phyloP scores from a whole-genome alignment of 2,113 vertebrate genomes.

The Lampris megalopsis region DNA sequence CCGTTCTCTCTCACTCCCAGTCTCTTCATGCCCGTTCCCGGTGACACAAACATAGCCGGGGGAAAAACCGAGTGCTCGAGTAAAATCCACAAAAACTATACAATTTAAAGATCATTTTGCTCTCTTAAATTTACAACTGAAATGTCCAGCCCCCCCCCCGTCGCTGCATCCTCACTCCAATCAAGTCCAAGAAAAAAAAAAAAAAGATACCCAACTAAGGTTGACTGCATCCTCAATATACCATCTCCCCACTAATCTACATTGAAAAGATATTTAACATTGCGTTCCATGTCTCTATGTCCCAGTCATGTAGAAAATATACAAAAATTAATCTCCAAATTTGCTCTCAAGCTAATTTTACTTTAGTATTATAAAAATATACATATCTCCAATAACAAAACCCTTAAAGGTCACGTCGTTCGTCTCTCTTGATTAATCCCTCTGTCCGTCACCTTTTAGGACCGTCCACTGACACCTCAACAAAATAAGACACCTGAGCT shows the following conservation, averaged over 20 bases:
- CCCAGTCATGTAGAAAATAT: conserved; percentile 83
- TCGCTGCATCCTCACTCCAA: conserved; percentile 62
- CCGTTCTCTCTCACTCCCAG: conserved; percentile 33
- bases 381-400: conserved; percentile 85
- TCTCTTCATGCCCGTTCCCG: conserved; percentile 55
- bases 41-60: conserved; percentile 60
- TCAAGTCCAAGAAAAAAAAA: conserved; percentile 25
- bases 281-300: conserved; percentile 53
- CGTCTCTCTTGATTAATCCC: conserved; percentile 76
- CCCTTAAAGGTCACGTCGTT: conserved; percentile 80
- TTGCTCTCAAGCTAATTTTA: conserved; percentile 76
- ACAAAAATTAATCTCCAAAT: conserved; percentile 83
- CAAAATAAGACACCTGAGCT: conserved; percentile 81
- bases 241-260: conserved; percentile 56
- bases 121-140: conserved; percentile 78
- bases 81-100: conserved; percentile 80
- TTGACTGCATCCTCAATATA: conserved; percentile 63
- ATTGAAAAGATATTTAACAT: conserved; percentile 72
- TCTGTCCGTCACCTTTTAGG: conserved; percentile 69
- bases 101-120: conserved; percentile 74
- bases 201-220: conserved; percentile 56
- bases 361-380: conserved; percentile 85
- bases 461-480: conserved; percentile 60
- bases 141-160: conserved; percentile 62
- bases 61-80: conserved; percentile 76